These are phyloP conservation scores for Amphiduros pacificus DNA, from an alignment of 2,888 invertebrate species.

Conservation along the genomic window DNA sequence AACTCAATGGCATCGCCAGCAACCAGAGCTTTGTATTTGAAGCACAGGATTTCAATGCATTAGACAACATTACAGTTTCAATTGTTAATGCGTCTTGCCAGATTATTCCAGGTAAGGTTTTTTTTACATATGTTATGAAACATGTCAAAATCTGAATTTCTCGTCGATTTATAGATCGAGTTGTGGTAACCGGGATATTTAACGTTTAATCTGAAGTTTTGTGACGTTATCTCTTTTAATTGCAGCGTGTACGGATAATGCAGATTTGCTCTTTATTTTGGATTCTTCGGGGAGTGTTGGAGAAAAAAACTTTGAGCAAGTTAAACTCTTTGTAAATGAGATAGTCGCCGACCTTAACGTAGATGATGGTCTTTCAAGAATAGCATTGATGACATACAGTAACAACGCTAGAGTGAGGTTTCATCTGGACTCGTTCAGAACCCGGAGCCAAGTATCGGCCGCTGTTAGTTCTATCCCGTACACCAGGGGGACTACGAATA, in stretches of 20 bases:
- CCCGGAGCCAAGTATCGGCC: neutral
- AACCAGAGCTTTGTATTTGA: conserved; percentile 37
- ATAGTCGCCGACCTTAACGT: conserved; percentile 7
- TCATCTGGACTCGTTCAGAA: conserved; percentile 14
- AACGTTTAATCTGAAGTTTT: no score
- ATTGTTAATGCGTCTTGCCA: neutral
- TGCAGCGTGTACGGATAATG: no score
- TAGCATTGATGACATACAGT: conserved; percentile 5
- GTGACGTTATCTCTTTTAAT: no score
- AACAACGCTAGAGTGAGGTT: conserved; percentile 14
- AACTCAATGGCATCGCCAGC: conserved; percentile 39
- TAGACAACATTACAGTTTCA: conserved; percentile 31
- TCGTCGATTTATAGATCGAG: no score
- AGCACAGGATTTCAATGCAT: conserved; percentile 36
- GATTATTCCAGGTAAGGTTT: no score
- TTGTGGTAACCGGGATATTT: no score
- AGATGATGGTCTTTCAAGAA: neutral
- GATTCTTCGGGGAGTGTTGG: conserved; percentile 15
- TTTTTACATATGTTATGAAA: no score
- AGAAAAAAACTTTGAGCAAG: conserved; percentile 5
- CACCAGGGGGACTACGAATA: conserved; percentile 32
- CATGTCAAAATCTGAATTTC: no score
- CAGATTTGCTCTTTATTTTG: conserved; percentile 10
- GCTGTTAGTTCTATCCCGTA: conserved; percentile 10
- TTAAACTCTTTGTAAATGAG: conserved; percentile 3